phyloP scores from a whole-genome alignment of 2,797 vertebrate species.

The Acanthornis magna region DNA sequence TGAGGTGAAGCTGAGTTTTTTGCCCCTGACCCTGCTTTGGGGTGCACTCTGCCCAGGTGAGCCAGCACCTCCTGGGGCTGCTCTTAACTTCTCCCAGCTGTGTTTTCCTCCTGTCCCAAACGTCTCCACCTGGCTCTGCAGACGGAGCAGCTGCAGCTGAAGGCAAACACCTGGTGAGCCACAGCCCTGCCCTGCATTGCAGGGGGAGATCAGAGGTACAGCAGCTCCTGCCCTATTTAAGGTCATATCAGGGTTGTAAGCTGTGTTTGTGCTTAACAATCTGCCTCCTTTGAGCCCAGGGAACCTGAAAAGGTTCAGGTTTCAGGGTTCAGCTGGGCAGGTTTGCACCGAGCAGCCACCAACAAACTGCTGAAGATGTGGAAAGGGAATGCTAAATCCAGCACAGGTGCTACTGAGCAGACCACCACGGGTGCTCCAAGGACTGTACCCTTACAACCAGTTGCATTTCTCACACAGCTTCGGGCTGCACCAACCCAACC shows the following conservation, averaged over 20 bases:
- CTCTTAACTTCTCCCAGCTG: constrained; percentile 82
- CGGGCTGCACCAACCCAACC: not conserved
- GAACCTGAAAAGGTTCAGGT: not conserved
- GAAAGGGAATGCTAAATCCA: not conserved
- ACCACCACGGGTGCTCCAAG: fast-evolving
- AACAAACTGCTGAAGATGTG: not conserved
- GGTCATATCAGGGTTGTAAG: not conserved
- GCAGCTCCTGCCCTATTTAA: not conserved
- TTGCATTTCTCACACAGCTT: not conserved
- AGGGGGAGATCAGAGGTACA: not conserved
- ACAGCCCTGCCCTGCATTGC: not conserved
- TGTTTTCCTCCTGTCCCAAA: constrained; percentile 78
- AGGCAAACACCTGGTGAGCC: constrained; percentile 82
- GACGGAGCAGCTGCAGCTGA: constrained; percentile 83
- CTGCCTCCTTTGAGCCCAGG: not conserved
- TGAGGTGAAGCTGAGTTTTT: not conserved
- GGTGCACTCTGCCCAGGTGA: constrained; percentile 33
- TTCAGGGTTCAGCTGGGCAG: not conserved
- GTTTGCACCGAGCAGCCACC: not conserved
- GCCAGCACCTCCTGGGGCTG: constrained; percentile 40
- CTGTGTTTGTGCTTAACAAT: not conserved
- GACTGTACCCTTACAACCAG: fast-evolving
- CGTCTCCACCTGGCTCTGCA: constrained; percentile 86
- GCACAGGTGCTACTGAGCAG: not conserved
- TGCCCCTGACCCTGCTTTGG: not conserved